Conservation (phyloP, 2,113 vertebrate genomes). For the Zapus hudsonius region DNA sequence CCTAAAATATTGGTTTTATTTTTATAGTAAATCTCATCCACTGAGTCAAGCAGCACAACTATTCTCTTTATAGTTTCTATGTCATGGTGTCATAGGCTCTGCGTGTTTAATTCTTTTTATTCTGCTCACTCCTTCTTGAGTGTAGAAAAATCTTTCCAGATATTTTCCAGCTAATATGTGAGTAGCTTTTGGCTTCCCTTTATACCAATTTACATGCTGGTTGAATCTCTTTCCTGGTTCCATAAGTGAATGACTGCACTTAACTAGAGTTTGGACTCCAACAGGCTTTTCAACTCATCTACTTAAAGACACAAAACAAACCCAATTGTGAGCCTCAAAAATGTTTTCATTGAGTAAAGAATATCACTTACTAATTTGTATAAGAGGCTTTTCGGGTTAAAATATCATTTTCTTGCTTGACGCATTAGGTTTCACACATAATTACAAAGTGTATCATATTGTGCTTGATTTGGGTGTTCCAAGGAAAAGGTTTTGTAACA, state of each 20-base stretch:
- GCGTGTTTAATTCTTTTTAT: not conserved
- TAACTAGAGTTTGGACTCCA: not conserved
- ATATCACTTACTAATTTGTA: not conserved
- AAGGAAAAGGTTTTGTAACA: not conserved
- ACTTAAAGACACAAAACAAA: not conserved
- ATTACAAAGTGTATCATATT: not conserved
- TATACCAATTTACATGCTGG: not conserved
- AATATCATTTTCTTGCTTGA: not conserved
- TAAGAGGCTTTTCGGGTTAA: not conserved
- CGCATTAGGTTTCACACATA: not conserved
- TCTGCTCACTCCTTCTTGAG: not conserved
- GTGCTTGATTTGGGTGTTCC: not conserved
- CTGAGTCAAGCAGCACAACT: not conserved
- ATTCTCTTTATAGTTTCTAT: not conserved
- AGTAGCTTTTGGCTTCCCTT: conserved; percentile 28
- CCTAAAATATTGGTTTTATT: not conserved
- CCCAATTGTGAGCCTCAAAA: not conserved
- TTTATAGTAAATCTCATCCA: not conserved
- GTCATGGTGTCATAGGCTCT: not conserved
- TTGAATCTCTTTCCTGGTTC: not conserved
- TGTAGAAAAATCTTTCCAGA: conserved; percentile 22
- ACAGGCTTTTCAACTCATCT: not conserved
- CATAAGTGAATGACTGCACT: not conserved
- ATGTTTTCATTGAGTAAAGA: conserved; percentile 1
- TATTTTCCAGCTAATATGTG: conserved; percentile 30